Percentiles rank a stretch among this genome's conserved stretches.
Evolutionary conservation across 2,888 invertebrate species (phyloP).

Genomic region (Agrotis ipsilon): DNA sequence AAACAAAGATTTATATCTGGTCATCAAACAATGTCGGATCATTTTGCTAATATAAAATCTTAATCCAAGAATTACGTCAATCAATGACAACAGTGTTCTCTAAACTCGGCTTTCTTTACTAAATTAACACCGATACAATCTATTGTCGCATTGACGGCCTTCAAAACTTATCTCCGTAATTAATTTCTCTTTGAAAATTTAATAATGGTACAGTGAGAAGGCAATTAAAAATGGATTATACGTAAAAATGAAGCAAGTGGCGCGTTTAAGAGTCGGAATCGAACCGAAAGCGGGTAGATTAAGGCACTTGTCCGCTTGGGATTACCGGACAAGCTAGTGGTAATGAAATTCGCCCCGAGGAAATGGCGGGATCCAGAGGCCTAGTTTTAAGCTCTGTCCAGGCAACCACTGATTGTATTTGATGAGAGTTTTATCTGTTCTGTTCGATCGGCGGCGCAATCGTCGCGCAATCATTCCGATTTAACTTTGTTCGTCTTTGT

Average conservation of each 20-base stretch:
- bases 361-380: constrained; percentile 85
- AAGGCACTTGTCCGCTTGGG: constrained; percentile 85
- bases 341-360: constrained; percentile 89
- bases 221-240: constrained; percentile 90
- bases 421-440: constrained; percentile 90
- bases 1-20: constrained; percentile 62
- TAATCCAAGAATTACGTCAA: constrained; percentile 76
- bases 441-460: constrained; percentile 79
- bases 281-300: constrained; percentile 86
- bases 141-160: constrained; percentile 85
- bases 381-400: constrained; percentile 88
- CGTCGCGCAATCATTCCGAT: constrained; percentile 79
- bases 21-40: constrained; percentile 68
- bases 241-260: constrained; percentile 87
- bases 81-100: constrained; percentile 77
- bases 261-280: constrained; percentile 87
- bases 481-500: constrained; percentile 80
- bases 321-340: constrained; percentile 88
- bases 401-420: constrained; percentile 88
- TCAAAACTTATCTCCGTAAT: constrained; percentile 84
- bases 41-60: constrained; percentile 70
- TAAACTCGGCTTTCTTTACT: constrained; percentile 81
- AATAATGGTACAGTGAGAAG: constrained; percentile 81
- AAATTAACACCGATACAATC: constrained; percentile 87
- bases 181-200: constrained; percentile 87